These are phyloP conservation scores for Pristionchus mayeri DNA, from an alignment of 2,888 invertebrate species.

Conservation along the genomic window DNA sequence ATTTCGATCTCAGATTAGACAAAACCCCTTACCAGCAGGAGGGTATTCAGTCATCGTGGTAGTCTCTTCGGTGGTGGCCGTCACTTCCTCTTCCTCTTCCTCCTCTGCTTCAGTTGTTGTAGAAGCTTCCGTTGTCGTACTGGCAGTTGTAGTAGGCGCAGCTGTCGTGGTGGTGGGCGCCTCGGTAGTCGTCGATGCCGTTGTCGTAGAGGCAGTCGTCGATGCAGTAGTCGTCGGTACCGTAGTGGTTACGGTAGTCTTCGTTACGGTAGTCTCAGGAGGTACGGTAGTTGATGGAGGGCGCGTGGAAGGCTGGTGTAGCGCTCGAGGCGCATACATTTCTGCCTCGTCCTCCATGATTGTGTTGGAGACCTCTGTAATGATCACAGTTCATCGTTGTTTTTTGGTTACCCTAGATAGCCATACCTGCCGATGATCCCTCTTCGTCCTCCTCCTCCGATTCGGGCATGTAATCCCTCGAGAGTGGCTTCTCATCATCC, in stretches of 20 bases:
- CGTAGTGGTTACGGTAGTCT: slow-evolving; percentile 45
- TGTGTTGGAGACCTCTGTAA: slow-evolving; percentile 2
- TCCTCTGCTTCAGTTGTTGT: slow-evolving; percentile 45
- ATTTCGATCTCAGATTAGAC: too few relatives aligned
- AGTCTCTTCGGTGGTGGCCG: not conserved
- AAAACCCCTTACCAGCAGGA: slow-evolving; percentile 25
- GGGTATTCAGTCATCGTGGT: slow-evolving; percentile 49
- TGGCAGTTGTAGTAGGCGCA: slow-evolving; percentile 46
- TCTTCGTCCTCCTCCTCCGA: slow-evolving; percentile 20
- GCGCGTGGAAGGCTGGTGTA: slow-evolving; percentile 17
- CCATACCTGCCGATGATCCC: slow-evolving; percentile 12
- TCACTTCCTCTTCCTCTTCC: slow-evolving; percentile 18
- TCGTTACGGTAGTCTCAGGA: slow-evolving; percentile 21
- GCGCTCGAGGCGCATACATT: not conserved
- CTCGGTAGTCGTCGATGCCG: slow-evolving; percentile 44
- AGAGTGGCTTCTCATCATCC: slow-evolving; percentile 37
- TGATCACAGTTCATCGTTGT: not conserved
- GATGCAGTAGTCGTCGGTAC: slow-evolving; percentile 44
- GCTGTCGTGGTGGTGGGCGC: slow-evolving; percentile 33
- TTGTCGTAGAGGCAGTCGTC: slow-evolving; percentile 50
- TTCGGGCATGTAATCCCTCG: slow-evolving; percentile 31
- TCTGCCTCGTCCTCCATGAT: slow-evolving; percentile 22
- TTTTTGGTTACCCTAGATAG: not conserved
- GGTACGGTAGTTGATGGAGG: slow-evolving; percentile 40
- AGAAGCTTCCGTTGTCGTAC: slow-evolving; percentile 42